Evolutionary conservation across 2,113 vertebrate species (phyloP).

Genomic region (Chrysemys picta): DNA sequence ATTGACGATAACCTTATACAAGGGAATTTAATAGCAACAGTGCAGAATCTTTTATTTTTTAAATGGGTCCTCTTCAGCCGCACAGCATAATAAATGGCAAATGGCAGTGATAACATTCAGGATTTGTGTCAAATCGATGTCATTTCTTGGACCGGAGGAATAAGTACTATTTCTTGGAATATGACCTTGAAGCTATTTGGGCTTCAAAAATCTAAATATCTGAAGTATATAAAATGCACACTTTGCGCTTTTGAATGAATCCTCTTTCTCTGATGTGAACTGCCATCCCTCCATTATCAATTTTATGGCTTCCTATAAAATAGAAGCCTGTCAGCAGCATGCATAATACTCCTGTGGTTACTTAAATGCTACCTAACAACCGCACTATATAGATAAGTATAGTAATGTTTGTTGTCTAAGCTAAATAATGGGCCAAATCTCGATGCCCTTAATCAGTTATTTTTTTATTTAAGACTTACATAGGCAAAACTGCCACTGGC

Average conservation of each 20-base stretch:
- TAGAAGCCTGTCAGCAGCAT: neutral
- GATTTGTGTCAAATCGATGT: neutral
- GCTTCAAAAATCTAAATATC: neutral
- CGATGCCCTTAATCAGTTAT: neutral
- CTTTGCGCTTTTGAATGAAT: neutral
- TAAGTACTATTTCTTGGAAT: neutral
- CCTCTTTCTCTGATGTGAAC: neutral
- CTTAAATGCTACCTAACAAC: neutral
- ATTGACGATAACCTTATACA: neutral
- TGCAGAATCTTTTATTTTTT: neutral
- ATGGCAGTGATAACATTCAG: neutral
- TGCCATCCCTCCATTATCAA: neutral
- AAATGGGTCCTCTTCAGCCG: constrained; percentile 11
- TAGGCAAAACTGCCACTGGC: neutral
- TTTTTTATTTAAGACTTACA: neutral
- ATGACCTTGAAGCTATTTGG: neutral
- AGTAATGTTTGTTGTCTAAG: neutral
- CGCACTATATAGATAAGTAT: neutral
- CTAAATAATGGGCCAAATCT: neutral
- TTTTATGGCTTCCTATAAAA: neutral
- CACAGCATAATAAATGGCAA: neutral
- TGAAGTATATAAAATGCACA: neutral
- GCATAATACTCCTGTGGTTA: neutral
- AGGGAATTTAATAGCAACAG: constrained; percentile 21
- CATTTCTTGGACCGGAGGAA: neutral